Base-by-base conservation (phyloP, 2,113 vertebrate species). In the Passer domesticus region DNA sequence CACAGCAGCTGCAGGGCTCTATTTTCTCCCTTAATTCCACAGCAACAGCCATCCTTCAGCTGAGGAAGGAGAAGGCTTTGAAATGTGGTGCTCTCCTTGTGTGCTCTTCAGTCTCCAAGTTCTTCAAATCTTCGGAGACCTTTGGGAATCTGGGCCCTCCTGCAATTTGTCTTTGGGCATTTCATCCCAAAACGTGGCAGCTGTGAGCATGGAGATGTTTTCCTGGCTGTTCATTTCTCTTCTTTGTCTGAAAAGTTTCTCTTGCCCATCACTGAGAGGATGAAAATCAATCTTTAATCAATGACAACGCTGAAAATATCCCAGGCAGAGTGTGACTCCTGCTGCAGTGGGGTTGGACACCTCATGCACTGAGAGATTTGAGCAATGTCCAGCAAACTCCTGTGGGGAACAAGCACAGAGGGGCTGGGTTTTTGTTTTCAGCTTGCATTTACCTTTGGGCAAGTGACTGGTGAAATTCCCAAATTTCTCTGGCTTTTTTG, bases 231-330 rank as follows among this genome's bases (percentile, higher is more conserved):
- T 64, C 2, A 1, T 72, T 85, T 62, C 46, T 78, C n/a, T 50
- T 44, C 47, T n/a, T 2, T 46, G 37, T 49, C 58, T 66, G 39
- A 63, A 7, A 4, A 47, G 5, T 47, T 87, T 50, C 70, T 55
- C 46, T 41, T 85, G 53, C 30, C 58, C 67, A 19, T 58, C 78
- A 23, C 13, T 22, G 74, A 64, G 79, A 60, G 37, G 53, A 56
- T 0, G 0, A 58, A 30, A 46, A 41, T 11, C 12, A 0, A 14
- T 21, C 39, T 86, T 82, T 13, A 9, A 60, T 76, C 53, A 72
- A 4, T 27, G 74, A 44, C 18, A 74, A 58, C 0, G 1, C 22
- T 68, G 80, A 44, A 75, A 84, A 47, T 47, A 84, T 63, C 25
- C 59, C 46, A 43, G 63, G 35, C 44, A 59, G 55, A 53, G 35